phyloP scores from a whole-genome alignment of 2,113 vertebrate genomes.

The Atherinomorus stipes region DNA sequence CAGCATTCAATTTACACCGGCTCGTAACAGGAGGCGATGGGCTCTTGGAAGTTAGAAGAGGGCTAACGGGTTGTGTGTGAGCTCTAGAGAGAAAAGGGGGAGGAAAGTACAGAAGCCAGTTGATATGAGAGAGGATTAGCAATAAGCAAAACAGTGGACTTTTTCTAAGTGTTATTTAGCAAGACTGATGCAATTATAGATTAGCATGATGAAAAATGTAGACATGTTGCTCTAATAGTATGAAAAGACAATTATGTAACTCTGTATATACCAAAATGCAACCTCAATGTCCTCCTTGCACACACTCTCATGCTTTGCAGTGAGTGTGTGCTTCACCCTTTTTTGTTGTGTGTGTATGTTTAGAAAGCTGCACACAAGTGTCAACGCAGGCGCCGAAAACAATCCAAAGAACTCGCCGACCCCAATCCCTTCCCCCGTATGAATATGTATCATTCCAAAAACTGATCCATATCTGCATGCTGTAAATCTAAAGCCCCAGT shows the following conservation, averaged over 20 bases:
- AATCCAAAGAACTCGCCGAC: conserved; percentile 73
- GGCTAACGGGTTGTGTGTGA: conserved; percentile 14
- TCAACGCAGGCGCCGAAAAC: conserved; percentile 54
- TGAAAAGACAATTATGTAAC: conserved; percentile 60
- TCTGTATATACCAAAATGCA: conserved; percentile 37
- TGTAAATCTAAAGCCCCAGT: conserved; percentile 60
- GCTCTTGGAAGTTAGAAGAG: conserved; percentile 58
- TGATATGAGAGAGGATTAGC: conserved; percentile 55
- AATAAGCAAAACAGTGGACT: conserved; percentile 31
- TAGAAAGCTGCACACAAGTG: conserved; percentile 46
- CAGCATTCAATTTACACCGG: conserved; percentile 78
- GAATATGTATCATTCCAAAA: conserved; percentile 77
- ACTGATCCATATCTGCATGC: conserved; percentile 75
- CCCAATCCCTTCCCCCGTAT: conserved; percentile 75
- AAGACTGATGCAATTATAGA: conserved; percentile 59
- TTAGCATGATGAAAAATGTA: conserved; percentile 50
- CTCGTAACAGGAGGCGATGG: conserved; percentile 75
- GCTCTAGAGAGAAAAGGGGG: conserved; percentile 2
- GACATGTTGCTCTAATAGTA: conserved; percentile 33
- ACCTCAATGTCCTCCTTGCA: conserved; percentile 31
- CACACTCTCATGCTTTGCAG: neutral
- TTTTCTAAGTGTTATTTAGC: conserved; percentile 42
- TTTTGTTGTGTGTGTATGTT: conserved; percentile 35
- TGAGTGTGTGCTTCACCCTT: neutral
- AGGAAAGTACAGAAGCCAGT: conserved; percentile 30